Evolutionary conservation across 2,113 vertebrate species (phyloP), one percentile per base, ranked within the genome.

Genomic region (Ifrita kowaldi): DNA sequence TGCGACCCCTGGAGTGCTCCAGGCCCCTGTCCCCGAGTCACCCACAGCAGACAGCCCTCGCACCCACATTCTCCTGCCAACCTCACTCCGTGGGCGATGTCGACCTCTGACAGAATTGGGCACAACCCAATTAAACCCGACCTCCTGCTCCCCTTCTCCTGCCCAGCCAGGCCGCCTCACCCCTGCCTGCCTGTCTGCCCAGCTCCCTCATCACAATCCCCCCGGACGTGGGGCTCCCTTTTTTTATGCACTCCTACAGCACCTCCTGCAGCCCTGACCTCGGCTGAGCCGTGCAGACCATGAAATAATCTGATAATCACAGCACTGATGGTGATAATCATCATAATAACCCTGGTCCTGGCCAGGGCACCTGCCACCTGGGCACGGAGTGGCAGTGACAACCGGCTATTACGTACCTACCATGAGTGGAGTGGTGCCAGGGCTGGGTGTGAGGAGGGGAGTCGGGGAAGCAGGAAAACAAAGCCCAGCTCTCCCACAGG

Each of bases 301-400:
- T 24, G 19, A 60, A 78, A 84, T 91, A 95, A 94, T 93, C 55
- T 12, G 75, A 85, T 95, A 97, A 96, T 97, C 90, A 84, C 32
- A 79, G 70, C 6, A 3, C 55, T 74, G 78, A 84, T 53, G 59
- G 78, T 22, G 59, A 81, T 95, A 97, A 94, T 94, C 82, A 87
- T 49, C 7, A 60, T 87, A 63, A 82, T 35, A 80, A 76, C 52
- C 35, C 46, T 3, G 10, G 12, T n/a, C 59, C 76, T 65, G 88
- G 62, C 41, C 60, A 44, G 74, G 92, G 70, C 70, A 88, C 90
- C 81, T 91, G 90, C 76, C 96, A 87, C 94, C 95, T 94, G 39
- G 81, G 92, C 84, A 10, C 1, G 0, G 8, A 68, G 78, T 21
- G 49, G 41, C 65, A 6, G 52, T 94, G 95, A 93, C 96, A 97